Base-by-base conservation (phyloP, 2,113 vertebrate genomes). In the Pica pica region DNA sequence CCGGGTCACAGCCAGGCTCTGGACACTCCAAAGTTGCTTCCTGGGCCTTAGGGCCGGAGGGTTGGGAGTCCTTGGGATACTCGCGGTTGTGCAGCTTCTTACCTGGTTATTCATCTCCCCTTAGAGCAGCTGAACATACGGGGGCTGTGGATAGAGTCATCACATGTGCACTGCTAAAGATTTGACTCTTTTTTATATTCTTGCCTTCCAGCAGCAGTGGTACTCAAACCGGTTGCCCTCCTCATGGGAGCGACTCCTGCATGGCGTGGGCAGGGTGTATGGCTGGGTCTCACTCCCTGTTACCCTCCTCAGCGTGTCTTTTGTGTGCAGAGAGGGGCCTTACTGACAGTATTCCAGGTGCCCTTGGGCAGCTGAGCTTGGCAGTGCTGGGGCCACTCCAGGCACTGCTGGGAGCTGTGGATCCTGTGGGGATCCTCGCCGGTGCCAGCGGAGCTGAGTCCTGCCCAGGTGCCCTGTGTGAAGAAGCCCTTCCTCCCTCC, bases 71-170 rank as follows among this genome's bases (percentile, higher is more conserved):
- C 9, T 11, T 23, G 13, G 57, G 37, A 47, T 26, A 20, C 39
- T 27, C 37, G 1, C 0, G 1, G 33, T 8, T 31, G 17, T 41
- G 60, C 27, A 14, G 20, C 53, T 77, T 20, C 10, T 35, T 13
- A 20, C 5, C 16, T 22, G 17, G 16, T 59, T 15, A 9, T 24
- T 47, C 2, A 3, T 24, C 67, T 17, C 57, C 6, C 8, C 4
- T 27, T 17, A 19, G 27, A 44, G 50, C 76, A 35, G 61, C 33
- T 18, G 42, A 30, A 18, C 5, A 0, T 6, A 2, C 9, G 2
- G 16, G 4, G 3, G 5, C 57, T 59, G 35, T 14, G 13, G 31
- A 7, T 37, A 16, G 44, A 60, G 12, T 7, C 33, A 47, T 9
- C 5, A 1, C 44, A 6, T 1, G 27, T 16, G 49, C 39, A 31